These are phyloP conservation scores for Salpingus planirostris DNA, from an alignment of 2,888 invertebrate genomes.

Conservation along the genomic window DNA sequence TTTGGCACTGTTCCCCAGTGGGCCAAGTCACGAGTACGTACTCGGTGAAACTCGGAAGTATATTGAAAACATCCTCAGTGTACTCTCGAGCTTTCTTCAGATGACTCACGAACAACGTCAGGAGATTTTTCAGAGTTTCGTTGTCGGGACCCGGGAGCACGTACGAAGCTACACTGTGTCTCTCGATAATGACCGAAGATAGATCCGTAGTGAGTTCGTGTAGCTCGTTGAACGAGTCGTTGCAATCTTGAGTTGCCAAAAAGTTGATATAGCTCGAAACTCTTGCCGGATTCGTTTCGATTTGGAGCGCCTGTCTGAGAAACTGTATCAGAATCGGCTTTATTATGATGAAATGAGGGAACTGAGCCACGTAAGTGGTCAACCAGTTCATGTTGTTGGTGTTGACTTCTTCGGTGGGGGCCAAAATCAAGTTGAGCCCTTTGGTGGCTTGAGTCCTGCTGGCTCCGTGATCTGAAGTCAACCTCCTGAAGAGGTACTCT, in stretches of 20 bases:
- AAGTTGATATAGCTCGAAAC: constrained; percentile 80
- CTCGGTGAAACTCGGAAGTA: constrained; percentile 47
- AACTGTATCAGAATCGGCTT: constrained; percentile 60
- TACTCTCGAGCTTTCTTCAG: constrained; percentile 61
- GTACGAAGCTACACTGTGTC: constrained; percentile 76
- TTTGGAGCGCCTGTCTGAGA: constrained; percentile 78
- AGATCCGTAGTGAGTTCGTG: constrained; percentile 69
- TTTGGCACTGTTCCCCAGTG: constrained; percentile 61
- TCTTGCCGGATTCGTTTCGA: constrained; percentile 78
- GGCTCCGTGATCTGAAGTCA: constrained; percentile 72
- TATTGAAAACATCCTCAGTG: constrained; percentile 50
- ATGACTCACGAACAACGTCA: constrained; percentile 66
- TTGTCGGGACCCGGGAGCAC: constrained; percentile 44
- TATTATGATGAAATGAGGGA: constrained; percentile 70
- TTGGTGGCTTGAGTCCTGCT: constrained; percentile 70
- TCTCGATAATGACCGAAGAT: constrained; percentile 84
- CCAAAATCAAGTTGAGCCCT: constrained; percentile 35
- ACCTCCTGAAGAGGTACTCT: constrained; percentile 78
- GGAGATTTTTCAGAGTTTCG: constrained; percentile 61
- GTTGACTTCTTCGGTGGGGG: constrained; percentile 41
- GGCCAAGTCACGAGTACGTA: constrained; percentile 71
- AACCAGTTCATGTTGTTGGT: constrained; percentile 45
- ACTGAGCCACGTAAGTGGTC: constrained; percentile 55
- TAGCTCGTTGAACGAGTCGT: constrained; percentile 57
- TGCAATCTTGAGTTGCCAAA: constrained; percentile 63